Base-by-base conservation (phyloP, 2,797 vertebrate genomes). In the Lagocephalus sceleratus region DNA sequence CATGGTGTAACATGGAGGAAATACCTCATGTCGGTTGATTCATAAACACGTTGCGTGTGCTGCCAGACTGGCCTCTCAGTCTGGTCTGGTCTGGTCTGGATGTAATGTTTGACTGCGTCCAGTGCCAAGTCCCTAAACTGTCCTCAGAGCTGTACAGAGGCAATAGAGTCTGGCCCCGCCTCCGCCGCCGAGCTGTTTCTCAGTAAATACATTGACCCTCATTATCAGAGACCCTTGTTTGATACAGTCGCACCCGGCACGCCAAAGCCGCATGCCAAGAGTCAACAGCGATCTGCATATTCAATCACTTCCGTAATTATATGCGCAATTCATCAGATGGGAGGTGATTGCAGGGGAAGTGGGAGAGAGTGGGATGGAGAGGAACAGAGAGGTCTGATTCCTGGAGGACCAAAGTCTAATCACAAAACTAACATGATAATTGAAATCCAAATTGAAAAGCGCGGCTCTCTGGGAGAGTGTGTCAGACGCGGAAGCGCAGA, bases 271-370 rank as follows among this genome's bases (percentile, higher is more conserved):
- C 87, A 86, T 85, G 87, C 85, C 75, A 84, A 88, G 86, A 90
- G 89, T 91, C 89, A 88, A 87, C 88, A 87, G 81, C 54, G 84
- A 92, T 91, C 90, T 92, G 90, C 90, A 92, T 92, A 90, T 91
- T 91, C 89, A 92, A 91, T 92, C 91, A 91, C 89, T 91, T 91
- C 89, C 83, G 82, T 91, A 92, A 92, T 92, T 90, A 92, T 85
- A 90, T 87, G 89, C 79, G 85, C 89, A 89, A 92, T 91, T 92
- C 91, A 92, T 92, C 91, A 92, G 87, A 91, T 91, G 88, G 85
- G 86, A 88, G 88, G 88, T 92, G 91, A 92, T 92, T 92, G 90
- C 91, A 83, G 86, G 86, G 86, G 88, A 88, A 88, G 88, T 88
- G 86, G 82, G 81, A 84, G 72, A 80, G 74, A 86, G 84, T 82